Conservation (phyloP, 2,888 invertebrate genomes). For the Petrophora chlorosata region DNA sequence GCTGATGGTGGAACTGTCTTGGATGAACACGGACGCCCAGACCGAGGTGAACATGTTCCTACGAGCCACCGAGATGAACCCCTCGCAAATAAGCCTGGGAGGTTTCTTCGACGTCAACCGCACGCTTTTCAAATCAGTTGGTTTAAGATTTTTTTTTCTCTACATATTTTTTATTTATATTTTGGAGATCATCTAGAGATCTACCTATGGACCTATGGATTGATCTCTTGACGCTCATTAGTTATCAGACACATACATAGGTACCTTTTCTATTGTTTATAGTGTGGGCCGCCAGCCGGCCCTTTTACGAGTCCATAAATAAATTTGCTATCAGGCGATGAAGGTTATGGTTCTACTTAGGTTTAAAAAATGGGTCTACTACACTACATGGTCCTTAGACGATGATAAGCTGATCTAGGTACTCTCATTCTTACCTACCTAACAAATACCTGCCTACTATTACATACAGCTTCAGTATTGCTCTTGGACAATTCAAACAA, state of each 20-base stretch:
- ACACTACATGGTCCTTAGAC: too few species aligned
- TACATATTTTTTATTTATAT: too few species aligned
- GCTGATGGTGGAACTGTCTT: conserved; percentile 88
- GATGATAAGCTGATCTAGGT: too few species aligned
- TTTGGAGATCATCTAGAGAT: too few species aligned
- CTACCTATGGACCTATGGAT: too few species aligned
- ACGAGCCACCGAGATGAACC: conserved; percentile 90
- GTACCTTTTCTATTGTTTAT: not conserved
- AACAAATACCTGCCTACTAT: not conserved
- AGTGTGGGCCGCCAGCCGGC: not conserved
- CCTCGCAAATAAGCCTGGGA: conserved; percentile 88
- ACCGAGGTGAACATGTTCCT: conserved; percentile 91
- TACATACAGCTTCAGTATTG: not conserved
- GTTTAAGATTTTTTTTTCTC: conserved; percentile 29
- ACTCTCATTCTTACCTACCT: too few species aligned
- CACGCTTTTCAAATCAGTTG: conserved; percentile 88
- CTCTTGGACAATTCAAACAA: not conserved
- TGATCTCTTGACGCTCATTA: too few species aligned
- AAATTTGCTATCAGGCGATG: too few species aligned
- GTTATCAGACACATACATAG: not conserved
- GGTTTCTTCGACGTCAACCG: conserved; percentile 90
- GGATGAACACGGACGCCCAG: conserved; percentile 90
- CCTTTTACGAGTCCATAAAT: too few species aligned
- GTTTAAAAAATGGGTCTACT: too few species aligned
- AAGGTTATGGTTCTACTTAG: too few species aligned